Base-by-base conservation (phyloP, 2,113 vertebrate species). In the Tupaia tana region DNA sequence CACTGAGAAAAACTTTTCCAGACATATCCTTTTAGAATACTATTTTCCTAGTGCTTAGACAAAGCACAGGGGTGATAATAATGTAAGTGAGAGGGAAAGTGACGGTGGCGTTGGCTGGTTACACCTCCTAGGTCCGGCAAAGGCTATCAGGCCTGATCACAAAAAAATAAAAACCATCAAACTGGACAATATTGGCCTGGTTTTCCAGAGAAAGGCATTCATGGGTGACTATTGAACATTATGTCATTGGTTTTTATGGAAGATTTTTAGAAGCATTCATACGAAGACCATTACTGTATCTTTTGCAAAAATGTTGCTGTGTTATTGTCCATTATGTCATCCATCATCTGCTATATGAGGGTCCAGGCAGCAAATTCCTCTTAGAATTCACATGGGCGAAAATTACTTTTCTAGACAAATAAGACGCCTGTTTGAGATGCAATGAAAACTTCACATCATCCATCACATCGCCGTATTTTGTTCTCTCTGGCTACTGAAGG, bases 201-300 rank as follows among this genome's bases (percentile, higher is more conserved):
- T n/a, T 90, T 78, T 96, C 78, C 34, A 89, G 92, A 84, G 61
- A 88, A 52, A 64, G n/a, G 58, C 67, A 92, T 24, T 78, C 16
- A 6, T 22, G 56, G 82, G 88, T 7, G 82, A 64, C 0, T 0
- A 75, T 54, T 90, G 83, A 87, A 94, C 29, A 89, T 31, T 27
- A 66, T 27, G n/a, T 13, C 66, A 52, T 89, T 16, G 1, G 34
- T 22, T 91, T 92, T 89, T 94, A 70, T 16, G 43, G 82, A 70
- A 18, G 79, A 84, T 43, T 90, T 85, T 90, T 74, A 92, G 78
- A 86, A n/a, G 24, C 56, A 14, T 18, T 73, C 31, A 58, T 14
- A 73, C 0, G 25, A 79, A 97, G 70, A 63, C 75, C 16, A 85
- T 73, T 29, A 59, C 25, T 67, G 9, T 71, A 58, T 82, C 64